These are phyloP conservation scores for Acanthosepion pharaonis DNA, from an alignment of 2,888 invertebrate genomes.

Conservation along the genomic window DNA sequence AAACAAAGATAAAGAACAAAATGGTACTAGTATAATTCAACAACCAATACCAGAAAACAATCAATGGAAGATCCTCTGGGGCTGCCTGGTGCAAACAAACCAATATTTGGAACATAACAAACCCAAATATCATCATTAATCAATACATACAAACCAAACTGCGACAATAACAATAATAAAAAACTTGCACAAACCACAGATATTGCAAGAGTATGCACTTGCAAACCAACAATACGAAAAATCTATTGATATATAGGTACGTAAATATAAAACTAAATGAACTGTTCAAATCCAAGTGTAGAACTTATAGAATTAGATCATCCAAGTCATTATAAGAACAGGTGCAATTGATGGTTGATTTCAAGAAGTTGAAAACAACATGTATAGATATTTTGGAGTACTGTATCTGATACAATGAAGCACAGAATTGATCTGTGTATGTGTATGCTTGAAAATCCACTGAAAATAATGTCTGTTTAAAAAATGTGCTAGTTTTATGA, in stretches of 20 bases:
- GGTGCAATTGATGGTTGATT: background rate
- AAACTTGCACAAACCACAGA: background rate
- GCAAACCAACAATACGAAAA: too few relatives aligned
- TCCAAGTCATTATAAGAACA: background rate
- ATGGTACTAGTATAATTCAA: background rate
- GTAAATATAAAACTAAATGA: too few relatives aligned
- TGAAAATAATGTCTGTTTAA: background rate
- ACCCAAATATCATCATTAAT: conserved; percentile 15
- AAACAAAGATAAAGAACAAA: background rate
- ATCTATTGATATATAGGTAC: too few relatives aligned
- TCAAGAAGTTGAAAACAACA: background rate
- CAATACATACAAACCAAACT: background rate
- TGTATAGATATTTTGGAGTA: background rate
- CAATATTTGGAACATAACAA: conserved; percentile 33
- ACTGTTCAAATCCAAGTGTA: too few relatives aligned
- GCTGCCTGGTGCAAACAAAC: conserved; percentile 33
- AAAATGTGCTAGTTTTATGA: background rate
- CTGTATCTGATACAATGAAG: background rate
- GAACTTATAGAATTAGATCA: too few relatives aligned
- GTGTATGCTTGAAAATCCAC: too few relatives aligned
- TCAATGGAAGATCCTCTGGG: conserved; percentile 1
- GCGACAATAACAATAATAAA: background rate
- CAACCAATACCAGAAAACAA: conserved; percentile 33
- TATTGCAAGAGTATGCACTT: background rate
- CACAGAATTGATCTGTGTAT: background rate